Base-by-base conservation (phyloP, 2,888 invertebrate genomes). In the Netelia virgata region DNA sequence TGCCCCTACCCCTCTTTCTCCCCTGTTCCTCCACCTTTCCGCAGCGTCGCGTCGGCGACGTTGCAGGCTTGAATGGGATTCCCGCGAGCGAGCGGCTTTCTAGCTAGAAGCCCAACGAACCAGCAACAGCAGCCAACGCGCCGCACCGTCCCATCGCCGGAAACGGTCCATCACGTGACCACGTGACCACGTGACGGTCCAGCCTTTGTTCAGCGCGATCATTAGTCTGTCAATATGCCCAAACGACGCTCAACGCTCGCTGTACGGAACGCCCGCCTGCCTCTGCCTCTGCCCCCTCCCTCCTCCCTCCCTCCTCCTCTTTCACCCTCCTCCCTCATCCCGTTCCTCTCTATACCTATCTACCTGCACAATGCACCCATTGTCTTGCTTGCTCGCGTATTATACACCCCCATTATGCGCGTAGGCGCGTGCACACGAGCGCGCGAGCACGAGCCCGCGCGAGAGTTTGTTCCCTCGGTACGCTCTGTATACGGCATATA, bases 151-250 rank as follows among this genome's bases (percentile, higher is more conserved):
- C 89, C 84, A 83, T 86, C 89, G 91, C 91, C 93, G 93, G 93
- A 93, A 93, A 91, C 93, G 91, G 92, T 92, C 92, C 93, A 93
- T 93, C 93, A 93, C 92, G 90, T 90, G 90, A 92, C 91, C 93
- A 93, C 93, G 92, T 92, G 92, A 92, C 91, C 91, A 91, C 93
- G 91, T 91, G 92, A 92, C 92, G 91, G 91, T 91, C 90, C 88
- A 90, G 92, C 92, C 92, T 93, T 93, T 93, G 93, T 93, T 93
- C 92, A 88, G 88, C 87, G 90, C 91, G 92, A 92, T 93, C 93
- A 93, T 93, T 93, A 93, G 93, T 93, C 93, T 93, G 93, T 93
- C 93, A 93, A 93, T 93, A 93, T 93, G 93, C 92, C 91, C 90
- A 92, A 93, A 92, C 92, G 91, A 92, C 91, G 92, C 90, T 91